Evolutionary conservation across 2,113 vertebrate genomes (phyloP), one percentile per base, ranked within the genome.

Genomic region (Anser brachyrhynchus): DNA sequence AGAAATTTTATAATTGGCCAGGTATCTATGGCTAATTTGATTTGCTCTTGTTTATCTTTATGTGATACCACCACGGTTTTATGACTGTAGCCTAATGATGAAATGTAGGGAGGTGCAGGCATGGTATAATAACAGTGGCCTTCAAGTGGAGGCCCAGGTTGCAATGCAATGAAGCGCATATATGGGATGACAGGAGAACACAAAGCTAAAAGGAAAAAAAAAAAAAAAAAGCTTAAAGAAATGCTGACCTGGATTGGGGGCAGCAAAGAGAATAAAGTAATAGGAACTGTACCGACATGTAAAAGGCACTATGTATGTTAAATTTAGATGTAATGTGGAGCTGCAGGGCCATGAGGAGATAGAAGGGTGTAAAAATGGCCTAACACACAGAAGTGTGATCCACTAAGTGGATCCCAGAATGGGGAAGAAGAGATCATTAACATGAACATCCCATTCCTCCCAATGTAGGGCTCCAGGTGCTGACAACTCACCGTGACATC

Each of bases 161-260:
- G 26, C 16, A 0, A 0, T 2, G 3, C 12, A 59, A 20, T 15
- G 11, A 7, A 65, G 5, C 0, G 1, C 12, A 25, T 4, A 10
- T 3, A 25, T 46, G 33, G 29, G 16, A 22, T 86, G 5, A 13
- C 25, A 1, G 1, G 67, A 9, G 23, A 51, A 14, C 5, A 49
- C 29, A 28, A 11, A 80, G 17, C 6, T 69, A 3, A 33, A 44
- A 44, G 43, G 16, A 44, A 44, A 44, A 44, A 41, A 44, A 44
- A 44, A 44, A 79, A 66, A 86, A 46, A 46, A 46, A 46, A 64
- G 1, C 6, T 58, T 72, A 64, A 89, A 41, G 33, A 79, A 35
- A 49, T 35, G 22, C 4, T 67, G 17, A 25, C n/a, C 10, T 67
- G 37, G 26, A 51, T 67, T 51, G 13, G 2, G 2, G 5, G 13